phyloP scores from a whole-genome alignment of 2,888 invertebrate genomes.

The Masnerella sp. region DNA sequence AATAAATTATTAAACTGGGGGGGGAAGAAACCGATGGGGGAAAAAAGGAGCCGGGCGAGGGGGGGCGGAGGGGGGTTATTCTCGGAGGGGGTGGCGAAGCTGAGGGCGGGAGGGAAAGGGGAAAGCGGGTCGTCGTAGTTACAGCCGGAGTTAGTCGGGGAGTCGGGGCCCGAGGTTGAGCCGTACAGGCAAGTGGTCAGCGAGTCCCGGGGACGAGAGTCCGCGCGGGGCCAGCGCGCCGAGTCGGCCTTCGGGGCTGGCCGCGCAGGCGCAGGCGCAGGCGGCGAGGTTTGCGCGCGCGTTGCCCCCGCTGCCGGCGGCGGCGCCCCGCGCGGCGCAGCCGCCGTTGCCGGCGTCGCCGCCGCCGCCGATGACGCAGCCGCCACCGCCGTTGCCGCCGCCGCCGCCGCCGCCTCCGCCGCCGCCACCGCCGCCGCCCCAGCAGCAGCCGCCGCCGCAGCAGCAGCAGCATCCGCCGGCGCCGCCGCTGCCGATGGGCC shows the following conservation, averaged over 20 bases:
- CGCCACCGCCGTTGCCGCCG: slow-evolving; percentile 36
- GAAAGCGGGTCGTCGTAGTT: slow-evolving; percentile 73
- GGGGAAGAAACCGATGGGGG: too few species aligned
- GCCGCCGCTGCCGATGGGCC: slow-evolving; percentile 47
- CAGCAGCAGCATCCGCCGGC: slow-evolving; percentile 24
- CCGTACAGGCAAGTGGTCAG: slow-evolving; percentile 72
- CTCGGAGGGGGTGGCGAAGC: too few species aligned
- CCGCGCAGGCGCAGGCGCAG: neutral
- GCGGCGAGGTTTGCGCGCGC: slow-evolving; percentile 1
- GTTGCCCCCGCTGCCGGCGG: slow-evolving; percentile 50
- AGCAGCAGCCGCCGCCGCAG: slow-evolving; percentile 24
- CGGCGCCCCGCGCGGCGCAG: slow-evolving; percentile 37
- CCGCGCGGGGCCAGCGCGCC: slow-evolving; percentile 40
- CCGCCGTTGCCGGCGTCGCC: slow-evolving; percentile 51
- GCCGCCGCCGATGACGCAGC: slow-evolving; percentile 36
- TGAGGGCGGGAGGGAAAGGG: too few species aligned
- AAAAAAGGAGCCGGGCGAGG: too few species aligned
- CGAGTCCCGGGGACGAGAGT: slow-evolving; percentile 61
- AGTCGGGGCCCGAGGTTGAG: slow-evolving; percentile 74
- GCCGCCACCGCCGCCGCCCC: slow-evolving; percentile 42
- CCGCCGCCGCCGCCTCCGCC: slow-evolving; percentile 32
- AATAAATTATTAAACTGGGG: too few species aligned
- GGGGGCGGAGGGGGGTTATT: too few species aligned
- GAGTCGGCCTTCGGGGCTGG: too few species aligned
- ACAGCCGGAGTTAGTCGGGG: slow-evolving; percentile 75